Evolutionary conservation across 2,797 vertebrate species (phyloP), one percentile per base, ranked within the genome.

Genomic region (Pseudotriccus pelzelni): DNA sequence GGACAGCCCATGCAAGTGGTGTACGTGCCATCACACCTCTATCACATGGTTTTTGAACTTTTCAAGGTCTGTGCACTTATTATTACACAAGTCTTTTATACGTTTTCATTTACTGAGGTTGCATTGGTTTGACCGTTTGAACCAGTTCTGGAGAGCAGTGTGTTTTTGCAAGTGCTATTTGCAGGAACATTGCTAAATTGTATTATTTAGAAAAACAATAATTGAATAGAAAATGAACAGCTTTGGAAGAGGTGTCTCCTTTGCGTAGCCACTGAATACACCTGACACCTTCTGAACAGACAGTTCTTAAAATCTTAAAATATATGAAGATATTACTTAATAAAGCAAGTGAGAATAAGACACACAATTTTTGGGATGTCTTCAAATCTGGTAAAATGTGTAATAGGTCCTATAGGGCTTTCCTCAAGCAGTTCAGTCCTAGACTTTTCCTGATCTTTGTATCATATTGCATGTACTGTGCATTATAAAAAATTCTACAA

Each of bases 1-100:
- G 98, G 95, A 62, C 98, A 98, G 44, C 98, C 98, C 60, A 97
- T 99, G 95, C 98, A 98, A 55, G 98, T 99, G 97, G 99, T 99
- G 59, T 99, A 99, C 47, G 99, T 99, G 80, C 99, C 99, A 25
- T 99, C 99, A 52, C 99, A 99, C 97, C 98, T 99, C 83, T 99
- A 99, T 97, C 99, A 99, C 95, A 99, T 99, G 99, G 98, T 99
- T 96, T 99, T 99, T 97, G 99, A 99, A 97, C 99, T 99, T 94
- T 99, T 99, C 97, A 99, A 99, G 99, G 99, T 99, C 97, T 96
- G 98, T 98, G 87, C 73, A 85, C 75, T 96, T 94, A 87, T 10
- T 22, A 27, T 85, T 95, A 88, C 34, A 62, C 80, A 91, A 91
- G 87, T 86, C 81, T 94, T 96, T 76, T 77, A 69, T 64, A 36